Evolutionary conservation across 2,113 vertebrate genomes (phyloP).

Genomic region (Axis porcinus): DNA sequence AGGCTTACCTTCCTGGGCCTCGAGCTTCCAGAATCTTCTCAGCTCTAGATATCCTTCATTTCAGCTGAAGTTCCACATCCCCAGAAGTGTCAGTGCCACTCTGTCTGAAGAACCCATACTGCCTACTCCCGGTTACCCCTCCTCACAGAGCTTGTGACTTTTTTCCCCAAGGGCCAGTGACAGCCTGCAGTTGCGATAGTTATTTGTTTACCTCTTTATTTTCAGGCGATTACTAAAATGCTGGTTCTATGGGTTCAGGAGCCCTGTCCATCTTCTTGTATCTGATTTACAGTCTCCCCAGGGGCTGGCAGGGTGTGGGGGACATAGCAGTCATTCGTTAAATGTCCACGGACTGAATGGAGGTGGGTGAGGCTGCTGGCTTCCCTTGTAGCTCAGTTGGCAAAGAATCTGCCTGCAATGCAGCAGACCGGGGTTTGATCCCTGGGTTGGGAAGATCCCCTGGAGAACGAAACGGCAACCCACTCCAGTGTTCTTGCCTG

Average conservation of each 20-base stretch:
- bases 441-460: neutral
- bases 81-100: fast-evolving
- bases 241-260: neutral
- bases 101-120: neutral
- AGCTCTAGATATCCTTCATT: neutral
- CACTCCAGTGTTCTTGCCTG: neutral
- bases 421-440: fast-evolving
- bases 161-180: neutral
- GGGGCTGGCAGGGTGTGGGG: neutral
- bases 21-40: neutral
- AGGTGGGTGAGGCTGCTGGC: neutral
- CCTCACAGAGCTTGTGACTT: neutral
- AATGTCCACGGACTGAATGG: neutral
- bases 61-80: neutral
- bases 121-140: neutral
- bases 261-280: neutral
- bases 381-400: neutral
- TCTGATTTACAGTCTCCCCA: neutral
- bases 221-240: neutral
- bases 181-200: neutral
- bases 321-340: neutral
- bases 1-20: neutral
- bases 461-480: neutral
- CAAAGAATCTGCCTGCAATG: neutral
- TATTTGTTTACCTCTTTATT: neutral